phyloP scores from a whole-genome alignment of 2,888 invertebrate genomes.

The Barypeithes pellucidus region DNA sequence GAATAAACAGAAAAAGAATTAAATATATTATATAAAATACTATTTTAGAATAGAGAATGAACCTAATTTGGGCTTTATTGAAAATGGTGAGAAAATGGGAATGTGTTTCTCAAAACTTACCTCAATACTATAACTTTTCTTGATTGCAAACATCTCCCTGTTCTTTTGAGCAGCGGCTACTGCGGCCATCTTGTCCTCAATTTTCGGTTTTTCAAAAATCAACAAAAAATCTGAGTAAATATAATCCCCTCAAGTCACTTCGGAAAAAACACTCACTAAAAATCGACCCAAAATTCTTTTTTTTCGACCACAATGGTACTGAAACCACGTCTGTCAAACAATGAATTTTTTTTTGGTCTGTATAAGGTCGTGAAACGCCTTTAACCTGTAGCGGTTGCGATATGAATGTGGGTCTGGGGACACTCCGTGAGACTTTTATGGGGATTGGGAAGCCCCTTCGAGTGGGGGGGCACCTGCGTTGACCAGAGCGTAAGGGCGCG shows the following conservation, averaged over 20 bases:
- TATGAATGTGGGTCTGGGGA: constrained; percentile 47
- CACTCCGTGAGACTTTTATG: constrained; percentile 48
- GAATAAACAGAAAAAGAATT: no score
- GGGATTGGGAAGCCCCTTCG: constrained; percentile 38
- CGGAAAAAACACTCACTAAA: constrained; percentile 28
- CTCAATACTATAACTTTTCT: constrained; percentile 98
- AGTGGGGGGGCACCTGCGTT: constrained; percentile 44
- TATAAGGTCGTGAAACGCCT: constrained; percentile 48
- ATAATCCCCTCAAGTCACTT: constrained; percentile 12
- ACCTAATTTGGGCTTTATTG: no score
- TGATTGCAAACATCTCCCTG: constrained; percentile 97
- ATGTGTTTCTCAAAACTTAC: constrained; percentile 75
- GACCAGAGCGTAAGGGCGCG: constrained; percentile 36
- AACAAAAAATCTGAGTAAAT: neutral
- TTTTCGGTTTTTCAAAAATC: constrained; percentile 25
- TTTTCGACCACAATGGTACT: constrained; percentile 51
- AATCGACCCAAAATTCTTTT: constrained; percentile 22
- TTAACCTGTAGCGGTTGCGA: constrained; percentile 37
- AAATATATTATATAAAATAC: no score
- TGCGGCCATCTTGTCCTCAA: constrained; percentile 78
- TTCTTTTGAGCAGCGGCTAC: constrained; percentile 95
- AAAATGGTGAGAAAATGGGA: neutral
- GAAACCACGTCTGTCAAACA: constrained; percentile 50
- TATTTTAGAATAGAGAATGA: neutral
- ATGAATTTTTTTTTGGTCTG: constrained; percentile 49